Base-by-base conservation (phyloP, 92 coral and sea anemone species). In the Palythoa grandiflora region DNA sequence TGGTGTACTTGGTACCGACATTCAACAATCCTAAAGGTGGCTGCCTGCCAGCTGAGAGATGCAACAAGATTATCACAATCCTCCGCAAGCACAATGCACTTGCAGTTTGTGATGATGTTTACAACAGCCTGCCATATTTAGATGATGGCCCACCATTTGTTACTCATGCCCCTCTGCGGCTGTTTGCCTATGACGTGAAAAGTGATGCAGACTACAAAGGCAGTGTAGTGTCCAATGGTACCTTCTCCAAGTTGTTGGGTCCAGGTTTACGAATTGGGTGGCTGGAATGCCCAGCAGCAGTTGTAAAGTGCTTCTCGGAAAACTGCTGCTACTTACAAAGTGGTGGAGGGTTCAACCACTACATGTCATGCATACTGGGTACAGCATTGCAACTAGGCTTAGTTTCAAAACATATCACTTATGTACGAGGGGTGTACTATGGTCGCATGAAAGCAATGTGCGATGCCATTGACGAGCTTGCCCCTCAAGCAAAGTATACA, bases 261-360 rank as follows among this genome's bases (percentile, higher is more conserved):
- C 99, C 99, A 16, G 99, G 99, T 15, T 80, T 97, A 75, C 87
- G 99, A 51, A 87, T 97, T 55, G 99, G 99, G 5, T 97, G 99
- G 99, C 74, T 97, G 21, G 99, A 97, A 73, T 93, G 80, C n/a
- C 99, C 99, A 28, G 88, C 87, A 14, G 73, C 36, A 84, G 86
- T 93, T 13, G 38, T 84, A 10, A 85, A 76, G 52, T 89, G 87
- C 73, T 86, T 93, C 20, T 3, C 11, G 1, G 60, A 81, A 65
- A 80, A 81, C 10, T 81, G 93, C 59, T 84, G 89, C 50, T 87
- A 88, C 72, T 68, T 73, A 13, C 63, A 37, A 3, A 95, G 99
- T 90, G 98, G 99, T 13, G 99, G 99, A 3, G 92, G 97, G 1
- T 83, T 92, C 71, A 96, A 96, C 68, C 99, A 96, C 70, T 96